Percentiles rank a stretch among this genome's conserved stretches.
phyloP scores from a whole-genome alignment of 2,113 vertebrate genomes.

The Oriolus oriolus region DNA sequence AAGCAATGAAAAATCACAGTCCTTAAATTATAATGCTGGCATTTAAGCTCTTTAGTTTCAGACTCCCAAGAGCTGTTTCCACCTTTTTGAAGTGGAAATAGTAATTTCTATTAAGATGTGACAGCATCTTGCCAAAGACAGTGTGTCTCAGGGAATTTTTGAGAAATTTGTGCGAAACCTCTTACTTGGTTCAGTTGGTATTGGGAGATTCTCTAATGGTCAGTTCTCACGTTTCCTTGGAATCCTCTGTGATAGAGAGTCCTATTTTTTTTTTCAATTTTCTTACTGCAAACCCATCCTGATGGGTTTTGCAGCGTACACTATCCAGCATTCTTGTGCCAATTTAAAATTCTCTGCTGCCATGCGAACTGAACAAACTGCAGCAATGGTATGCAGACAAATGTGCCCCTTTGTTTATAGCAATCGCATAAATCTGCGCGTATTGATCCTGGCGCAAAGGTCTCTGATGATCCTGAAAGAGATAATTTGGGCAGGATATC shows the following conservation, averaged over 20 bases:
- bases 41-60: not conserved
- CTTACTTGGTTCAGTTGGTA: not conserved
- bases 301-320: not conserved
- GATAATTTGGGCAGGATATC: conserved; percentile 22
- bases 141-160: not conserved
- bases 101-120: not conserved
- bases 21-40: not conserved
- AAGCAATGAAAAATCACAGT: not conserved
- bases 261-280: not conserved
- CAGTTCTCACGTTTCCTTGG: not conserved
- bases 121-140: not conserved
- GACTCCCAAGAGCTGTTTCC: not conserved
- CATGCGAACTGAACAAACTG: not conserved
- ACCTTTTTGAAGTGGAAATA: not conserved
- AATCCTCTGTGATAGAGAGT: not conserved
- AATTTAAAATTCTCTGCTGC: not conserved
- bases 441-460: conserved; percentile 1
- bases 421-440: not conserved
- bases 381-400: conserved; percentile 15
- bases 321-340: not conserved
- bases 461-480: conserved; percentile 18
- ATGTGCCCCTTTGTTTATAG: not conserved
- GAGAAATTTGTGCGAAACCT: not conserved
- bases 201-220: not conserved
- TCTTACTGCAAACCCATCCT: not conserved